Conservation (phyloP, 2,113 vertebrate species). For the Pterocles gutturalis region DNA sequence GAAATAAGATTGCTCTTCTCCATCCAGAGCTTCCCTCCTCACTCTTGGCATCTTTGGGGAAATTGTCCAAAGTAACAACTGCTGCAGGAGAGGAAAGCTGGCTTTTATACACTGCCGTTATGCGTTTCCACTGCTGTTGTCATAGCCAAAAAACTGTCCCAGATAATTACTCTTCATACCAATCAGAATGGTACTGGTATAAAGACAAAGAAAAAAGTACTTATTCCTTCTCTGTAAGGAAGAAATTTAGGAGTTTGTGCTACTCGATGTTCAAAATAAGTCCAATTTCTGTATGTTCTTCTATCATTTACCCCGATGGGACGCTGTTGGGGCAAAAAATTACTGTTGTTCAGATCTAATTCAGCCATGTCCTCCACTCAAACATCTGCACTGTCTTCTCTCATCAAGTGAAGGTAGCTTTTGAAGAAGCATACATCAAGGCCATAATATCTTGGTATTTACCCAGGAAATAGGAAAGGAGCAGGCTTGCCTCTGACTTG, state of each 20-base stretch:
- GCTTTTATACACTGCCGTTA: not conserved
- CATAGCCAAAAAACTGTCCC: not conserved
- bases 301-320: not conserved
- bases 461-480: not conserved
- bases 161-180: not conserved
- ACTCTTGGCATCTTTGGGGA: not conserved
- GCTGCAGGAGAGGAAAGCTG: not conserved
- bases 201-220: not conserved
- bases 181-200: not conserved
- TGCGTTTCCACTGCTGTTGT: not conserved
- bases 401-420: not conserved
- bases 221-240: not conserved
- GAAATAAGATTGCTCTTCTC: not conserved
- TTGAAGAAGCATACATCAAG: not conserved
- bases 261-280: not conserved
- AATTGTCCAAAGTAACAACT: not conserved
- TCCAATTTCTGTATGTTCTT: not conserved
- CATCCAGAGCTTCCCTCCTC: not conserved
- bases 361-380: rapidly evolving
- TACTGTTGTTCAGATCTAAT: not conserved
- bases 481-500: not conserved
- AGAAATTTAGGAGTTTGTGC: not conserved
- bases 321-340: not conserved
- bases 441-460: not conserved
- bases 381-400: not conserved